Conservation (phyloP, 2,797 vertebrate genomes). For the Periparus ater region DNA sequence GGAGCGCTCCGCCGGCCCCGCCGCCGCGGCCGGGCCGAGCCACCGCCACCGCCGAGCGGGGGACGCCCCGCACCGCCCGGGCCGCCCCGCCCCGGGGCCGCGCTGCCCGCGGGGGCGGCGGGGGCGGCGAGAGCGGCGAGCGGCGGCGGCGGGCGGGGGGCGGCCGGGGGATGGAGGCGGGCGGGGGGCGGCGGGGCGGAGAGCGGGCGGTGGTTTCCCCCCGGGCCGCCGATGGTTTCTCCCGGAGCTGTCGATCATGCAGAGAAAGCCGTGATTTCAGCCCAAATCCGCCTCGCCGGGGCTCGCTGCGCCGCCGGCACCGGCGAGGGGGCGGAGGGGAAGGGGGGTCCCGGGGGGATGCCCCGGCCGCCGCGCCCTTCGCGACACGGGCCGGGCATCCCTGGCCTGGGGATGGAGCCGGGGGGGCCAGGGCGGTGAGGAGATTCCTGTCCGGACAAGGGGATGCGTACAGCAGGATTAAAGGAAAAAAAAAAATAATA, state of each 20-base stretch:
- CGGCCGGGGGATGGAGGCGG: background rate
- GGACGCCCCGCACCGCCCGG: constrained; percentile 46
- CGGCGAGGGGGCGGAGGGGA: background rate
- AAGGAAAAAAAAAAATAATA: too few species aligned
- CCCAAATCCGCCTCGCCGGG: constrained; percentile 47
- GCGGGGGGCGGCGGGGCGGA: background rate
- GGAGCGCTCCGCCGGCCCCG: constrained; percentile 38
- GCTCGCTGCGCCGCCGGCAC: background rate
- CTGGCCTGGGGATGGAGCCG: background rate
- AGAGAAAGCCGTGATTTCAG: constrained; percentile 75
- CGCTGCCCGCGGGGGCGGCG: background rate
- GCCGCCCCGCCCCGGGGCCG: background rate
- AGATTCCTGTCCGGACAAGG: too few species aligned
- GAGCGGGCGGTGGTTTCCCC: constrained; percentile 16
- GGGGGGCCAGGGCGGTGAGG: background rate
- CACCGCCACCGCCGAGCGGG: constrained; percentile 50
- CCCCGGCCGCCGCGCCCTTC: background rate
- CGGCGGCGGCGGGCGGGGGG: background rate
- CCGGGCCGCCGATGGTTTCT: constrained; percentile 68
- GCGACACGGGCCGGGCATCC: background rate
- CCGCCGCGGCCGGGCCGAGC: background rate
- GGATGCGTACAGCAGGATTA: accelerated
- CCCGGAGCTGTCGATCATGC: constrained; percentile 74
- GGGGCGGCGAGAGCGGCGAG: background rate
- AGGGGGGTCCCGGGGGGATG: background rate